A percentile compares a stretch with the other conserved stretches of the same genome.
Evolutionary conservation across 2,888 invertebrate genomes (phyloP).

Genomic region (Hybos culiciformis): DNA sequence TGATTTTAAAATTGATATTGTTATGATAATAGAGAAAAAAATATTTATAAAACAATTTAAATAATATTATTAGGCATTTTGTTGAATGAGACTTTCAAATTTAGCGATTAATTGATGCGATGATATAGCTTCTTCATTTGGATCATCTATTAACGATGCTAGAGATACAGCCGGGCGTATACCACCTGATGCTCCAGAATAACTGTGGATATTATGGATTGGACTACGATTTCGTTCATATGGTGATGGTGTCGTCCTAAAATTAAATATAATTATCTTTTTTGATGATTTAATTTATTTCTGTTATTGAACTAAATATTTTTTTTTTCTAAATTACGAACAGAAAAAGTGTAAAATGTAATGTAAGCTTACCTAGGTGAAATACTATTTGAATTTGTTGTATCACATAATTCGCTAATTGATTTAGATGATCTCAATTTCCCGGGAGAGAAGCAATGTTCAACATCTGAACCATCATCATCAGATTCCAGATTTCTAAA

Average conservation of each 20-base stretch:
- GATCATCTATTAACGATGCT: slow-evolving; percentile 52
- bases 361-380: slow-evolving; percentile 19
- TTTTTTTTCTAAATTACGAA: not conserved
- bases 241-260: slow-evolving; percentile 25
- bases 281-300: too few relatives aligned
- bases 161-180: slow-evolving; percentile 54
- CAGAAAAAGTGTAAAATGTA: slow-evolving; percentile 9
- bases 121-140: slow-evolving; percentile 50
- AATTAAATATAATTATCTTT: too few relatives aligned
- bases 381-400: slow-evolving; percentile 28
- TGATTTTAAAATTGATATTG: too few relatives aligned
- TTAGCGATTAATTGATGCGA: slow-evolving; percentile 60
- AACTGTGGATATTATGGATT: slow-evolving; percentile 8
- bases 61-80: slow-evolving; percentile 24
- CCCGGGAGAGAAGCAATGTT: slow-evolving; percentile 45
- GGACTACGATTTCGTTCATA: slow-evolving; percentile 18
- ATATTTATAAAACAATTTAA: not conserved
- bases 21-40: too few relatives aligned
- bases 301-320: not conserved
- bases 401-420: slow-evolving; percentile 52
- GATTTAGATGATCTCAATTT: slow-evolving; percentile 51
- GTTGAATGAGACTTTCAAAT: slow-evolving; percentile 67
- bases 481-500: slow-evolving; percentile 35
- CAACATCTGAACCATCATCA: slow-evolving; percentile 47
- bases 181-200: slow-evolving; percentile 31